A percentile compares a stretch with the other conserved stretches of the same genome.
These are phyloP conservation scores for Lepus townsendii DNA, from an alignment of 2,797 vertebrate species.

Conservation along the genomic window DNA sequence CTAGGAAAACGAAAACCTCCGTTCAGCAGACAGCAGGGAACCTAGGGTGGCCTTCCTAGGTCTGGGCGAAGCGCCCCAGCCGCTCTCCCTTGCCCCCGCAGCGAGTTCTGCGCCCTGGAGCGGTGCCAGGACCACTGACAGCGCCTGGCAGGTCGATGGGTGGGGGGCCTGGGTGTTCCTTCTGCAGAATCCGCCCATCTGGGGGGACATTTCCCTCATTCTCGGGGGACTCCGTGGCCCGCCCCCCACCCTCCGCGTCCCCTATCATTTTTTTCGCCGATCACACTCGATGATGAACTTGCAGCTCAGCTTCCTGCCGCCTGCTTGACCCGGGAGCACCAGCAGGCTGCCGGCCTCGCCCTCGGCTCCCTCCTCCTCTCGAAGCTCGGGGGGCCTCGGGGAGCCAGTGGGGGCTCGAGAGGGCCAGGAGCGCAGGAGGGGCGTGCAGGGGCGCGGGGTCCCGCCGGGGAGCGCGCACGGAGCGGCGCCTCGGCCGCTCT, in stretches of 20 bases:
- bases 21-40: conserved; percentile 19
- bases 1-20: conserved; percentile 62
- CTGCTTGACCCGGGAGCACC: conserved; percentile 80
- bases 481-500: conserved; percentile 85
- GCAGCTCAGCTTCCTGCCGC: conserved; percentile 77
- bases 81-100: background rate
- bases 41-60: conserved; percentile 35
- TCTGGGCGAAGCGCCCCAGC: background rate
- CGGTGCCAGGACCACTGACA: conserved; percentile 75
- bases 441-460: conserved; percentile 80
- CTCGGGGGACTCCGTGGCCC: conserved; percentile 12
- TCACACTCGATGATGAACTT: conserved; percentile 78
- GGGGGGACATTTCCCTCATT: conserved; percentile 67
- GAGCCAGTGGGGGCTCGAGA: conserved; percentile 73
- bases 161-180: conserved; percentile 61
- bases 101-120: conserved; percentile 68
- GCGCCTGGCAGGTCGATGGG: conserved; percentile 73
- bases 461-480: conserved; percentile 79
- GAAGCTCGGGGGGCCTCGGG: conserved; percentile 70
- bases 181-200: conserved; percentile 73
- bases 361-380: conserved; percentile 89
- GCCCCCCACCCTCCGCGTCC: background rate
- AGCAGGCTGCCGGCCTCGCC: conserved; percentile 78
- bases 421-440: conserved; percentile 85
- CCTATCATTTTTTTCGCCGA: conserved; percentile 70